Conservation (phyloP, 2,113 vertebrate genomes). For the Pitta sordida region DNA sequence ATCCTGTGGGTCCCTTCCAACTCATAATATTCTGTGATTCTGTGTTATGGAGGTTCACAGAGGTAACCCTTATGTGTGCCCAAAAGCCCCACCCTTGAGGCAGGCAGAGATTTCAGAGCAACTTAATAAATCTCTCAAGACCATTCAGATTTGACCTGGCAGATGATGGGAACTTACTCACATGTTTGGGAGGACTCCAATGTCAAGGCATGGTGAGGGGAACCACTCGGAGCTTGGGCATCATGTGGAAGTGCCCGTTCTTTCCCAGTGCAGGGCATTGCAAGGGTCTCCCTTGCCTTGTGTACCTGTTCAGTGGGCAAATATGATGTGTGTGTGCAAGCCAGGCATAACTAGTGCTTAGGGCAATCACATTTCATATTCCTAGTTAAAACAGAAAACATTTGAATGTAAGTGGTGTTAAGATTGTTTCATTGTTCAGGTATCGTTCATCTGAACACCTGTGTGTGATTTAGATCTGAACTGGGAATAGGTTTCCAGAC, state of each 20-base stretch:
- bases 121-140: background rate
- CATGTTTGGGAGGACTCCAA: background rate
- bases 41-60: background rate
- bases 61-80: background rate
- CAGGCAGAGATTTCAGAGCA: background rate
- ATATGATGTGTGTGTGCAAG: background rate
- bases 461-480: background rate
- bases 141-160: background rate
- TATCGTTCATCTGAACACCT: background rate
- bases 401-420: background rate
- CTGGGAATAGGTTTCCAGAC: background rate
- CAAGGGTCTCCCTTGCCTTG: rapidly evolving
- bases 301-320: background rate
- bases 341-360: background rate
- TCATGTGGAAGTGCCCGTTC: rapidly evolving
- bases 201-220: background rate
- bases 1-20: too few relatives aligned
- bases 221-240: background rate
- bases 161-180: background rate
- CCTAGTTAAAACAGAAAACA: background rate
- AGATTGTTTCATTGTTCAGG: background rate
- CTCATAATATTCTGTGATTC: too few relatives aligned
- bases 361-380: background rate
- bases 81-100: background rate
- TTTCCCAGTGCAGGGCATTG: too few relatives aligned